phyloP scores from a whole-genome alignment of 2,113 vertebrate genomes.

The Eubucco bourcierii region DNA sequence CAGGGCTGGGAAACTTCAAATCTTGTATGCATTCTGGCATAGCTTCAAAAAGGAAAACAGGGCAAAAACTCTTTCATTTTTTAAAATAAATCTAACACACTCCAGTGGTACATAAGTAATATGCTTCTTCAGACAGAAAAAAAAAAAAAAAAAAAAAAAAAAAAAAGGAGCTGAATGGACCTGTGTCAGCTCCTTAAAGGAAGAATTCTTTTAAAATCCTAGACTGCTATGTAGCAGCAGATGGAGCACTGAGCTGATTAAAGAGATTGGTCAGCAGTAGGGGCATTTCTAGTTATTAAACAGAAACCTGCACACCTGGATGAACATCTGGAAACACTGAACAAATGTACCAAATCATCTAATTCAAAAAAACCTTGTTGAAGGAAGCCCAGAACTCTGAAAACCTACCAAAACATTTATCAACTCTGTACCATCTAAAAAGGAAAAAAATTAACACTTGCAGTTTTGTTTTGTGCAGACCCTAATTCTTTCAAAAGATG shows the following conservation, averaged over 20 bases:
- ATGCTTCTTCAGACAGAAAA: background rate
- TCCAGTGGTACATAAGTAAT: background rate
- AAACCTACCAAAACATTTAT: background rate
- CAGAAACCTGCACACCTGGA: background rate
- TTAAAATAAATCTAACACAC: background rate
- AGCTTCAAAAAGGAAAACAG: background rate
- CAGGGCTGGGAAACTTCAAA: background rate
- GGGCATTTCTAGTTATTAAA: background rate
- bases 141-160: slow-evolving; percentile 28
- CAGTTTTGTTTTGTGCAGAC: background rate
- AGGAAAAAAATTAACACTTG: background rate
- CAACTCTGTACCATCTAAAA: background rate
- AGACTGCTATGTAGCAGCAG: background rate
- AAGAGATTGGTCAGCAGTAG: background rate
- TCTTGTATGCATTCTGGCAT: background rate
- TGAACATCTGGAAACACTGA: background rate
- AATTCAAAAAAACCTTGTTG: background rate
- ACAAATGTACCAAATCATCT: background rate
- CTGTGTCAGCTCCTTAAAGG: background rate
- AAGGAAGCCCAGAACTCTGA: background rate
- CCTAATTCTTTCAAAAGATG: background rate
- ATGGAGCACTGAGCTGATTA: background rate
- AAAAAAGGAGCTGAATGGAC: background rate
- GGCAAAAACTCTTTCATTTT: background rate
- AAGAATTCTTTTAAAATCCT: background rate